A percentile compares a stretch with the other conserved stretches of the same genome.
Evolutionary conservation across 2,113 vertebrate genomes (phyloP).

Genomic region (Corythaixoides concolor): DNA sequence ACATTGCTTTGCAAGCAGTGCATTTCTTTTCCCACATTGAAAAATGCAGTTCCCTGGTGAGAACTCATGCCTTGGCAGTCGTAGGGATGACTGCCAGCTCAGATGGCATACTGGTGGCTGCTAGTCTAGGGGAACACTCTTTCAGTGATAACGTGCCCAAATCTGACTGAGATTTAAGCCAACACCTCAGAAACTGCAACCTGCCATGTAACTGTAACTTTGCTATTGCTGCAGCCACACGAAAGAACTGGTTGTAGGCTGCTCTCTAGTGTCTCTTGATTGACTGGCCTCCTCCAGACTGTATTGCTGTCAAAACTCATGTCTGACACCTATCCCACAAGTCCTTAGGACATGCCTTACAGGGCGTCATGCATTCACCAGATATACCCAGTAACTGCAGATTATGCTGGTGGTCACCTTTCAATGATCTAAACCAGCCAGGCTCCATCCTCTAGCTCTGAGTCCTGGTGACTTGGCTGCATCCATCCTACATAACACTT

Average conservation of each 20-base stretch:
- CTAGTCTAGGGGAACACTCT: background rate
- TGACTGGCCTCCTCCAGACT: background rate
- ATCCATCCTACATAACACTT: background rate
- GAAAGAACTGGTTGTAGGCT: background rate
- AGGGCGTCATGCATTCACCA: background rate
- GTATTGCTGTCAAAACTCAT: background rate
- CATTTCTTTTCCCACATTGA: background rate
- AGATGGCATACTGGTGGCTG: background rate
- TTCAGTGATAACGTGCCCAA: background rate
- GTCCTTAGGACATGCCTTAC: background rate
- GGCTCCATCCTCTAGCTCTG: background rate
- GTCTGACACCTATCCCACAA: background rate
- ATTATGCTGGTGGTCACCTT: background rate
- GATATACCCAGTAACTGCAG: background rate
- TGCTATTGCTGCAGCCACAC: background rate
- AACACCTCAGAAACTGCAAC: background rate
- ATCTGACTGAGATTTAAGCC: background rate
- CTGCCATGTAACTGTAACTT: background rate
- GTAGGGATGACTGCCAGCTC: background rate
- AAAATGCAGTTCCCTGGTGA: background rate
- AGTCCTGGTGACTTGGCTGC: background rate
- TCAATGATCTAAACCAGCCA: background rate
- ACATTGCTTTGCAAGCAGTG: background rate
- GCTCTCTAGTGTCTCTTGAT: background rate
- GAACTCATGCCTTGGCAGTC: background rate